Conservation (phyloP, 2,888 invertebrate species). For the Melieria picta region DNA sequence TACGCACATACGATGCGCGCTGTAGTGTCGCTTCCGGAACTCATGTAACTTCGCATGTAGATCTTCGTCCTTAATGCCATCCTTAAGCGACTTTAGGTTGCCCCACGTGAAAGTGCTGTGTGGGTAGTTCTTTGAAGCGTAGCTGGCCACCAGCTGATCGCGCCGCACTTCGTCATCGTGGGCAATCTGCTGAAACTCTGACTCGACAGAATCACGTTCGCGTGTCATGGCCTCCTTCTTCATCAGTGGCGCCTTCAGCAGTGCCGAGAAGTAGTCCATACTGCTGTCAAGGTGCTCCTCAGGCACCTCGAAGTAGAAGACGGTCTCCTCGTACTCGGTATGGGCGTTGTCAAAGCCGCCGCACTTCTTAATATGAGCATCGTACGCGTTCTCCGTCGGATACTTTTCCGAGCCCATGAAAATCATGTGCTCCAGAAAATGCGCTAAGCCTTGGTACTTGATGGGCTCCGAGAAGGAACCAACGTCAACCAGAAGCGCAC, state of each 20-base stretch:
- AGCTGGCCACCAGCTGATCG: slow-evolving; percentile 78
- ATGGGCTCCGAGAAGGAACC: slow-evolving; percentile 83
- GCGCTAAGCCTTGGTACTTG: slow-evolving; percentile 83
- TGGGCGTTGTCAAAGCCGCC: slow-evolving; percentile 89
- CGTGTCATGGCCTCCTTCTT: slow-evolving; percentile 84
- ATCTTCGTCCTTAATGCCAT: slow-evolving; percentile 72
- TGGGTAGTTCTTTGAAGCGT: slow-evolving; percentile 77
- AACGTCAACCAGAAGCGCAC: slow-evolving; percentile 79
- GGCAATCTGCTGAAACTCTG: slow-evolving; percentile 85
- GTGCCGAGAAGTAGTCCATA: slow-evolving; percentile 86
- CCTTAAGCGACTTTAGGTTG: slow-evolving; percentile 77
- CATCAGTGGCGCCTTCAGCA: slow-evolving; percentile 88
- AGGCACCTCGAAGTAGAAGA: slow-evolving; percentile 89
- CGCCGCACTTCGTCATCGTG: slow-evolving; percentile 80
- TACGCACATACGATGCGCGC: slow-evolving; percentile 88
- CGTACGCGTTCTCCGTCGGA: slow-evolving; percentile 86
- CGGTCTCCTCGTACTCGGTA: slow-evolving; percentile 87
- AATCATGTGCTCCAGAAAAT: slow-evolving; percentile 90
- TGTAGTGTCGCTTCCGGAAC: slow-evolving; percentile 82
- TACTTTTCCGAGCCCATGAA: slow-evolving; percentile 94
- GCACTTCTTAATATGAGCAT: slow-evolving; percentile 81
- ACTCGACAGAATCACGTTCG: slow-evolving; percentile 89
- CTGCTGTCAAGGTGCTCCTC: slow-evolving; percentile 80
- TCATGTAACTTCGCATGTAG: slow-evolving; percentile 77
- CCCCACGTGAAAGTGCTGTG: slow-evolving; percentile 86